Percentiles rank a stretch among this genome's conserved stretches.
Conservation (phyloP, 1,140 invertebrate genomes). For the Temnothorax curvispinosus region DNA sequence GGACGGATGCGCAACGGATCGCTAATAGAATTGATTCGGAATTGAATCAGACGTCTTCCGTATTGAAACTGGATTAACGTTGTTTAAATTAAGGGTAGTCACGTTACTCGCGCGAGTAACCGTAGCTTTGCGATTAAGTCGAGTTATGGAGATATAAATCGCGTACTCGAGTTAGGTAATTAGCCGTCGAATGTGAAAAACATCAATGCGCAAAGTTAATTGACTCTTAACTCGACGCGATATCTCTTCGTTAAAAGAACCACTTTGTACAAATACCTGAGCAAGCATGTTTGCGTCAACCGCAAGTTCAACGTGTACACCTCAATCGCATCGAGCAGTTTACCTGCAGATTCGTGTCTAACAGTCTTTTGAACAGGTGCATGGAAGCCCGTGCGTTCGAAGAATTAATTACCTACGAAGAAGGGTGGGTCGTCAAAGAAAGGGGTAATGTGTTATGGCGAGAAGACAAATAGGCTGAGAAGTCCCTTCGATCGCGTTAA, state of each 20-base stretch:
- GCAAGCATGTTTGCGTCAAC: neutral
- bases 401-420: slow-evolving; percentile 64
- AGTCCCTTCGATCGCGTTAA: slow-evolving; percentile 59
- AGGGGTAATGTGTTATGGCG: slow-evolving; percentile 19
- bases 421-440: slow-evolving; percentile 45
- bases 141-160: no score
- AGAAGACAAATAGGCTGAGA: slow-evolving; percentile 60
- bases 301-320: slow-evolving; percentile 35
- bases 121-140: neutral
- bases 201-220: slow-evolving; percentile 21
- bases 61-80: slow-evolving; percentile 1
- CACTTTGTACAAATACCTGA: slow-evolving; percentile 1
- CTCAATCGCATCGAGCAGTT: slow-evolving; percentile 59
- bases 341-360: slow-evolving; percentile 31
- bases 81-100: neutral
- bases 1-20: neutral
- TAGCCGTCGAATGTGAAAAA: slow-evolving; percentile 3
- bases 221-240: neutral
- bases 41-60: neutral
- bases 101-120: neutral
- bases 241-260: neutral
- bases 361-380: slow-evolving; percentile 49
- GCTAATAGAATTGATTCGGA: slow-evolving; percentile 22
- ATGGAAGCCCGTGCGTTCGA: slow-evolving; percentile 27
- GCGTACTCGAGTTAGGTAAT: neutral